Percentiles rank a stretch among this genome's conserved stretches.
Conservation (phyloP, 2,888 invertebrate genomes). For the Acleris literana region DNA sequence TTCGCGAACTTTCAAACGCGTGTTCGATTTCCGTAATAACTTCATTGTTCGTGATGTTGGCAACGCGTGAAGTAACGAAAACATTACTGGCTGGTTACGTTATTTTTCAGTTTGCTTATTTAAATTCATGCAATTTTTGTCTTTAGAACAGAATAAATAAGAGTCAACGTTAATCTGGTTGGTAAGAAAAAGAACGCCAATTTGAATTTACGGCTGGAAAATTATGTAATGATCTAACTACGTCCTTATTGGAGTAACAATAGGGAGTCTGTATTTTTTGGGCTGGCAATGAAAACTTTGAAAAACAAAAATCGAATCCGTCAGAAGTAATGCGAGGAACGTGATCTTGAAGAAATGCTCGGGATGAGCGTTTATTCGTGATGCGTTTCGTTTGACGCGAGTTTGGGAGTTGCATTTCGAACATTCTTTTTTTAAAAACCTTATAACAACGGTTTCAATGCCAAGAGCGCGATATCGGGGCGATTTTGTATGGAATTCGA, state of each 20-base stretch:
- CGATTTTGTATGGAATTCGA: too few species aligned
- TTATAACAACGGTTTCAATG: too few species aligned
- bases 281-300: constrained; percentile 6
- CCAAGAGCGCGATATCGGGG: too few species aligned
- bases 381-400: constrained; percentile 51
- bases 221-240: background rate
- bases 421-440: constrained; percentile 28
- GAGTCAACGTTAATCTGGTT: background rate
- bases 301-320: constrained; percentile 58
- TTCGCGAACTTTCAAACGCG: constrained; percentile 27
- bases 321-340: constrained; percentile 76
- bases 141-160: too few species aligned
- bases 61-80: constrained; percentile 19
- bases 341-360: constrained; percentile 66
- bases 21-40: constrained; percentile 22
- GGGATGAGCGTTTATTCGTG: constrained; percentile 71
- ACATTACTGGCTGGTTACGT: constrained; percentile 16
- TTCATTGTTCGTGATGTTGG: constrained; percentile 25
- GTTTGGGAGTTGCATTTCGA: constrained; percentile 34
- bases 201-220: too few species aligned
- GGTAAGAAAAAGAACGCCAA: background rate
- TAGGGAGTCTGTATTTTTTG: background rate
- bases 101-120: background rate
- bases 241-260: background rate
- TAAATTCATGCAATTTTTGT: background rate